A percentile compares a stretch with the other conserved stretches of the same genome.
phyloP scores from a whole-genome alignment of 2,888 invertebrate species.

The Dusona sp. region DNA sequence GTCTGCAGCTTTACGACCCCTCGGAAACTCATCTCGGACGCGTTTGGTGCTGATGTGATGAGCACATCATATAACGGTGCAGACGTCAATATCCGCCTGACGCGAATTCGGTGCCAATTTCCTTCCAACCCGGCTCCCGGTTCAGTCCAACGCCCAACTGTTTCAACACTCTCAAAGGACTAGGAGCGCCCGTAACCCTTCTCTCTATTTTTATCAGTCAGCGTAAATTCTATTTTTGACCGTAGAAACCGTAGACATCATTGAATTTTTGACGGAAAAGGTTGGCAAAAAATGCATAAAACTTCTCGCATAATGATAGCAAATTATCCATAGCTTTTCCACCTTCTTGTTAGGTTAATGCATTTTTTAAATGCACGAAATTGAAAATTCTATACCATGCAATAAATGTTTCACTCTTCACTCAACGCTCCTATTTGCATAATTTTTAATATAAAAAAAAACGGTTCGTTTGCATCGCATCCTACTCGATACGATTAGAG shows the following conservation, averaged over 20 bases:
- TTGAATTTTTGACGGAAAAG: background rate
- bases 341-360: background rate
- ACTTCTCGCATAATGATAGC: background rate
- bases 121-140: conserved; percentile 40
- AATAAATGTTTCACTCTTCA: background rate
- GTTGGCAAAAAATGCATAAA: background rate
- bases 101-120: conserved; percentile 63
- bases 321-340: background rate
- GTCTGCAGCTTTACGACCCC: conserved; percentile 38
- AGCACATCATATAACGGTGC: conserved; percentile 48
- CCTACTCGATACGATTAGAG: background rate
- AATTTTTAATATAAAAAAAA: background rate
- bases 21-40: conserved; percentile 57
- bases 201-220: background rate
- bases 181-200: background rate
- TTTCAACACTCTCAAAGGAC: conserved; percentile 27
- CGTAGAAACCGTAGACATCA: background rate
- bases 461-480: background rate
- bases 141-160: conserved; percentile 13
- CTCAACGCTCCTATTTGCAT: background rate
- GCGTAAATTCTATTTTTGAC: conserved; percentile 23
- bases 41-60: conserved; percentile 43
- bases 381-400: background rate
- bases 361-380: background rate
- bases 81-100: conserved; percentile 66